phyloP scores from a whole-genome alignment of 2,797 vertebrate genomes.

The Fistularia tabacaria region DNA sequence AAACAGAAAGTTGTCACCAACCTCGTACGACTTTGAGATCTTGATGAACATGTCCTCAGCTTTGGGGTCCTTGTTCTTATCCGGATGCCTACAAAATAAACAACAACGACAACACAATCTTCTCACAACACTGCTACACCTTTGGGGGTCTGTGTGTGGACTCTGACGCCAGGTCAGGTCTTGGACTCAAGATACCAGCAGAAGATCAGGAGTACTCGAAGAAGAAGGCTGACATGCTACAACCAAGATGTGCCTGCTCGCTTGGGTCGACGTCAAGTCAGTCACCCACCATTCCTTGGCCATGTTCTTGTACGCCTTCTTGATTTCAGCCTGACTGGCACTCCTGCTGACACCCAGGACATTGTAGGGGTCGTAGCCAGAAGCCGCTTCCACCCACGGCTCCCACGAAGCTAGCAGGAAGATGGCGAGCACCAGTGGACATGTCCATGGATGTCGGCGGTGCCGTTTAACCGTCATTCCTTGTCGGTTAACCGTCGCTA shows the following conservation, averaged over 20 bases:
- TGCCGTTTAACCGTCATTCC: constrained; percentile 30
- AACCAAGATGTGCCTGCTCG: background rate
- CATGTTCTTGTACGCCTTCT: constrained; percentile 87
- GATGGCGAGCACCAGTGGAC: constrained; percentile 29
- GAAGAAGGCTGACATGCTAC: background rate
- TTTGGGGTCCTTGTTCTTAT: constrained; percentile 93
- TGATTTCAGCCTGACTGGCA: constrained; percentile 85
- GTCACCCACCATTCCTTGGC: constrained; percentile 86
- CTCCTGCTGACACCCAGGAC: constrained; percentile 81
- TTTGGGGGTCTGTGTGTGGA: no score
- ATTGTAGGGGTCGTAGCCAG: constrained; percentile 84
- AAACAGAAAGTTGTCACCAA: no score
- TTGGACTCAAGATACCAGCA: no score
- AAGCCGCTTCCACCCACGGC: constrained; percentile 63
- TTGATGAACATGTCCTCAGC: constrained; percentile 97
- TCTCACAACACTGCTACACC: no score
- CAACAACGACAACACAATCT: no score
- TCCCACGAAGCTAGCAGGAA: constrained; percentile 66
- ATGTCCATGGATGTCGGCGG: constrained; percentile 23
- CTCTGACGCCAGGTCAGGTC: no score
- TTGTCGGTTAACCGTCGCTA: background rate
- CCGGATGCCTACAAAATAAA: constrained; percentile 84
- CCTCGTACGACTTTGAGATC: constrained; percentile 95
- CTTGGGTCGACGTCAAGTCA: background rate
- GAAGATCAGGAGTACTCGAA: background rate